Conservation (phyloP, 1,140 invertebrate genomes). For the Trachymyrmex cornetzi region DNA sequence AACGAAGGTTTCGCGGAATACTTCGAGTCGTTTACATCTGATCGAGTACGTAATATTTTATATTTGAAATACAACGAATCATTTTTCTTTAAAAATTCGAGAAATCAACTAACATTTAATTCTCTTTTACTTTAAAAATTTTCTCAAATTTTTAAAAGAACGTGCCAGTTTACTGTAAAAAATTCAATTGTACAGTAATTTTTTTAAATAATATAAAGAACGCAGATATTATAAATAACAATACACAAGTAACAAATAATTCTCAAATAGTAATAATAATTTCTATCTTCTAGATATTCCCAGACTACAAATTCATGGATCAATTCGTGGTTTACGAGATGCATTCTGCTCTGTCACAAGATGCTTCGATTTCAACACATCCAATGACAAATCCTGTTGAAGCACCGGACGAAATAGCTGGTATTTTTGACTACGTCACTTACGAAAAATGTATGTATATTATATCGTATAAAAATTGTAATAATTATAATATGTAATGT, state of each 20-base stretch:
- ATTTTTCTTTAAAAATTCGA: neutral
- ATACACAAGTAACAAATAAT: neutral
- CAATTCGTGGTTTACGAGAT: slow-evolving; percentile 86
- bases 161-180: neutral
- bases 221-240: neutral
- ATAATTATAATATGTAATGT: neutral
- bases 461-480: neutral
- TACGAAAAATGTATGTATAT: slow-evolving; percentile 88
- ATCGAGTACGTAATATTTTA: slow-evolving; percentile 62
- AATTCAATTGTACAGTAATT: neutral
- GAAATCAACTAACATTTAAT: neutral
- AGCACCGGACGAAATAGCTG: slow-evolving; percentile 84
- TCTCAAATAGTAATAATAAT: neutral
- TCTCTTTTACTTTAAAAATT: neutral
- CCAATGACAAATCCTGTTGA: slow-evolving; percentile 79
- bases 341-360: slow-evolving; percentile 78
- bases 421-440: slow-evolving; percentile 90
- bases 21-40: slow-evolving; percentile 83
- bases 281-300: slow-evolving; percentile 74
- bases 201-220: neutral
- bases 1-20: slow-evolving; percentile 91
- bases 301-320: slow-evolving; percentile 64
- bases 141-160: neutral
- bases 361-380: slow-evolving; percentile 71
- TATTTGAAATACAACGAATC: neutral